phyloP scores from a whole-genome alignment of 2,797 vertebrate genomes.

The Eremophila alpestris region DNA sequence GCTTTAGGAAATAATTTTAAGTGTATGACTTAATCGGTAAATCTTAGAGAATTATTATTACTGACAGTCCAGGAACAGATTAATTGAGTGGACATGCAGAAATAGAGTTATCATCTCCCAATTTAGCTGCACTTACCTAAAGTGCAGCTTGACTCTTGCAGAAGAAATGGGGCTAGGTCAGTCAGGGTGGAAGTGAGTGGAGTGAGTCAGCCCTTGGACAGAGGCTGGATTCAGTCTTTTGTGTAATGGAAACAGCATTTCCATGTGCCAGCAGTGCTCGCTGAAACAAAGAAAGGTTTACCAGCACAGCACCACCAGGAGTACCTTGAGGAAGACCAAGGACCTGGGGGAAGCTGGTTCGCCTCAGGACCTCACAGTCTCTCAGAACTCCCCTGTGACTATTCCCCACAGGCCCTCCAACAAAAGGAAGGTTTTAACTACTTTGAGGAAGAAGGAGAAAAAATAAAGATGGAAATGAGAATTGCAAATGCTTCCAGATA shows the following conservation, averaged over 20 bases:
- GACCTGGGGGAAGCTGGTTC: neutral
- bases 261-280: neutral
- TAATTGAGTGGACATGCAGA: neutral
- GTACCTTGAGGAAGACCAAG: rapidly evolving
- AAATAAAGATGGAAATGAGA: conserved; percentile 18
- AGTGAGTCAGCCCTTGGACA: neutral
- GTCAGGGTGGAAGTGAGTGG: neutral
- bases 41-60: conserved; percentile 43
- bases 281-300: neutral
- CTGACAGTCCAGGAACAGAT: conserved; percentile 20
- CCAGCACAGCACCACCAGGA: rapidly evolving
- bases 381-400: neutral
- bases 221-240: neutral
- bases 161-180: neutral
- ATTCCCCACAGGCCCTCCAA: neutral
- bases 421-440: neutral
- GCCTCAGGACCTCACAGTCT: neutral
- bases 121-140: conserved; percentile 37
- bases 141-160: neutral
- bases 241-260: neutral
- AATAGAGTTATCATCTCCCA: neutral
- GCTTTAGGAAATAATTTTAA: conserved; percentile 40
- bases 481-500: neutral
- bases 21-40: conserved; percentile 30
- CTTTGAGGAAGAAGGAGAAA: neutral